phyloP scores from a whole-genome alignment of 2,797 vertebrate species.

The Macrochelys suwanniensis region DNA sequence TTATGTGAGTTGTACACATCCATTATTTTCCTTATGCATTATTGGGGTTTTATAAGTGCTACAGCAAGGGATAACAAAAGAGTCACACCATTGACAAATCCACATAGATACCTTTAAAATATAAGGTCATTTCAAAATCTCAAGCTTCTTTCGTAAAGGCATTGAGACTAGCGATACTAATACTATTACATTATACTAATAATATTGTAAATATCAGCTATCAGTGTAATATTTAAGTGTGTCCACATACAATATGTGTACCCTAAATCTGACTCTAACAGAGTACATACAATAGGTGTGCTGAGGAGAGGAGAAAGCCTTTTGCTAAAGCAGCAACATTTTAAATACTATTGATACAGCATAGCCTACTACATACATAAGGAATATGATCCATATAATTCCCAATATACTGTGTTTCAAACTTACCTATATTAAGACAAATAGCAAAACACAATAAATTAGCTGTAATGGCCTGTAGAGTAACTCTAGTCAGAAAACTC shows the following conservation, averaged over 20 bases:
- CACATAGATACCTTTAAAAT: not conserved
- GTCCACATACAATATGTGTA: not conserved
- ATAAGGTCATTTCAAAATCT: not conserved
- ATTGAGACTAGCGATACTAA: not conserved
- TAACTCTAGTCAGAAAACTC: not conserved
- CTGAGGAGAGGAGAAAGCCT: not conserved
- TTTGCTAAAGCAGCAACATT: not conserved
- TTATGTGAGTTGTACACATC: not conserved
- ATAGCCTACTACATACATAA: not conserved
- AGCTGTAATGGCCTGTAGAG: not conserved
- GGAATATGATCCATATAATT: not conserved
- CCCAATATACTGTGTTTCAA: not conserved
- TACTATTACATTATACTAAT: not conserved
- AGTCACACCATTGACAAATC: not conserved
- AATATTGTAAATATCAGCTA: not conserved
- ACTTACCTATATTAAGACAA: not conserved
- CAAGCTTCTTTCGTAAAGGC: not conserved
- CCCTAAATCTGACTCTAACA: not conserved
- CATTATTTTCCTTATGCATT: not conserved
- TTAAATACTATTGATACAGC: not conserved
- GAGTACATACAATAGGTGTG: not conserved
- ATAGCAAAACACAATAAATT: not conserved
- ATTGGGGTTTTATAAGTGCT: not conserved
- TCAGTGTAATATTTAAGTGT: not conserved
- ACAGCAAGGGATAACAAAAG: not conserved